Conservation (phyloP, 2,888 invertebrate genomes). For the Eulithis testata region DNA sequence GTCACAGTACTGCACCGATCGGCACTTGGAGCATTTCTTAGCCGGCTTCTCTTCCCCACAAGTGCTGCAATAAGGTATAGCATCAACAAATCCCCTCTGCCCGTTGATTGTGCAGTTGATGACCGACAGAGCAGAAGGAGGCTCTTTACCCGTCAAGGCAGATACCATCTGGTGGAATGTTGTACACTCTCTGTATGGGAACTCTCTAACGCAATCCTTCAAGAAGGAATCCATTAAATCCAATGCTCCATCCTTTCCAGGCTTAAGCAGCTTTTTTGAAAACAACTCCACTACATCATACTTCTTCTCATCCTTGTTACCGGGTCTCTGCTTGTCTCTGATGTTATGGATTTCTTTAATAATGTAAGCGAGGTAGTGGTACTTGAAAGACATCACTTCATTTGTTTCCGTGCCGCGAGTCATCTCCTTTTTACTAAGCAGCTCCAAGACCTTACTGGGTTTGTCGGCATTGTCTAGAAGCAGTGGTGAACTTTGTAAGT, state of each 20-base stretch:
- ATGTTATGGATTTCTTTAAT: constrained; percentile 89
- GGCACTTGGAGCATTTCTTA: constrained; percentile 98
- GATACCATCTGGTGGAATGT: constrained; percentile 94
- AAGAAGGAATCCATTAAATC: constrained; percentile 90
- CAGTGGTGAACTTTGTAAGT: constrained; percentile 89
- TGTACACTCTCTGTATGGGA: constrained; percentile 95
- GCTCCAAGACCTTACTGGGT: constrained; percentile 90
- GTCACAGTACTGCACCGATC: constrained; percentile 96
- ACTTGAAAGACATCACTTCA: constrained; percentile 96
- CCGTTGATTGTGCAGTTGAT: constrained; percentile 94
- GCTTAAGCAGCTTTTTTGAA: constrained; percentile 90
- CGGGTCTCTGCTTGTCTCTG: constrained; percentile 87
- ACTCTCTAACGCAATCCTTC: constrained; percentile 94
- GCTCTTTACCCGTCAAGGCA: constrained; percentile 90
- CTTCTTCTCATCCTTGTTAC: constrained; percentile 82
- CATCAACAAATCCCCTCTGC: constrained; percentile 90
- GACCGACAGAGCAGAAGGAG: constrained; percentile 88
- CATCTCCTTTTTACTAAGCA: constrained; percentile 95
- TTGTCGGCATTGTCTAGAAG: constrained; percentile 90
- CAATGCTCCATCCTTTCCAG: constrained; percentile 88
- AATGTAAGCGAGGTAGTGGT: constrained; percentile 91
- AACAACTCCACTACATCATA: constrained; percentile 90
- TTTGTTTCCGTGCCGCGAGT: constrained; percentile 92
- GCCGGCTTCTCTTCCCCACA: constrained; percentile 95
- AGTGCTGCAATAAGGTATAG: constrained; percentile 89